These are phyloP conservation scores for Phortica okadai DNA, from an alignment of 2,888 invertebrate genomes.

Conservation along the genomic window DNA sequence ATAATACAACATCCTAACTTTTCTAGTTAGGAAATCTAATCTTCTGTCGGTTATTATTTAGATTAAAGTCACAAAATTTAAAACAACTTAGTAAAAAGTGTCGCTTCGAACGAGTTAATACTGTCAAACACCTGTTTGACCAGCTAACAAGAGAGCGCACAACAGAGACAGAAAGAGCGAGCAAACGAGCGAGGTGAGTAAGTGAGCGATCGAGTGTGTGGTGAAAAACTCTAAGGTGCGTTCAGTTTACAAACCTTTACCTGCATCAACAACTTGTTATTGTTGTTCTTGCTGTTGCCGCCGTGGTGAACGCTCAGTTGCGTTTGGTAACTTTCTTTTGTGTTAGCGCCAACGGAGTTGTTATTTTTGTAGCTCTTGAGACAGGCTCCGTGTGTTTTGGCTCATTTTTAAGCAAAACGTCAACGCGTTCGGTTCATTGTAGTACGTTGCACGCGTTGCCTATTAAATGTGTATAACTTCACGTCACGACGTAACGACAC, in stretches of 20 bases:
- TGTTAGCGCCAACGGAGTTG: not conserved
- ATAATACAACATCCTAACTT: too few relatives aligned
- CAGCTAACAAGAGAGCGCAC: not conserved
- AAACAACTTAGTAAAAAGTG: too few relatives aligned
- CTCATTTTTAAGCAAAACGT: slow-evolving; percentile 58
- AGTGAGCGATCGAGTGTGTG: not conserved
- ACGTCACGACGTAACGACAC: slow-evolving; percentile 20
- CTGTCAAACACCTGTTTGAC: slow-evolving; percentile 19
- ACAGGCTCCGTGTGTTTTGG: slow-evolving; percentile 7
- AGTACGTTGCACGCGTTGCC: not conserved
- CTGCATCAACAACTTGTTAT: slow-evolving; percentile 55
- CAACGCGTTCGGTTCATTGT: slow-evolving; percentile 47
- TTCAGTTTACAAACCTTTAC: slow-evolving; percentile 50
- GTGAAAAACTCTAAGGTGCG: slow-evolving; percentile 37
- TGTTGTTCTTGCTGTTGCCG: not conserved
- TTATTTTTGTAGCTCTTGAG: not conserved
- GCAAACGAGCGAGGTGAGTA: not conserved
- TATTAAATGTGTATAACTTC: not conserved
- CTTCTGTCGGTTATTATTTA: too few relatives aligned
- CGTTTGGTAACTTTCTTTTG: slow-evolving; percentile 41
- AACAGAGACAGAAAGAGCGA: not conserved
- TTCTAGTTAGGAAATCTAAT: too few relatives aligned
- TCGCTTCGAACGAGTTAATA: not conserved
- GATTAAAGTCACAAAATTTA: too few relatives aligned
- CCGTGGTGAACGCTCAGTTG: not conserved